phyloP scores from a whole-genome alignment of 1,140 invertebrate genomes.

The Aphelenchoides fujianensis region DNA sequence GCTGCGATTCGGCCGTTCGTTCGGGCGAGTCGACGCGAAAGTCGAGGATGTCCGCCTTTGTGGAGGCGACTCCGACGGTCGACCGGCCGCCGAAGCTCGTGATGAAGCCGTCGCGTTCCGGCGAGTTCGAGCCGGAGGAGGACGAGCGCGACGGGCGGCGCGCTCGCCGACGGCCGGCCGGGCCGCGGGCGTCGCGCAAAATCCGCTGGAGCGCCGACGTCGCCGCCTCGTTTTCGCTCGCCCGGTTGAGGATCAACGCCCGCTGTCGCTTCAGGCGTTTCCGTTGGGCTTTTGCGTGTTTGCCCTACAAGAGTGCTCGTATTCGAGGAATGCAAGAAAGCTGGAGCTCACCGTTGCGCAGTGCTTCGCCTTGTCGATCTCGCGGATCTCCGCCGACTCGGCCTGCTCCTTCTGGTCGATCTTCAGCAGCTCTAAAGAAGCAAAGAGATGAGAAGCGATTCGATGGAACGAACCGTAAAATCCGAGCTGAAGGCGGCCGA shows the following conservation, averaged over 20 bases:
- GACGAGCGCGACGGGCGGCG: background rate
- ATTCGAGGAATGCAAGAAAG: no score
- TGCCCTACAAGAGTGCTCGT: constrained; percentile 45
- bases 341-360: no score
- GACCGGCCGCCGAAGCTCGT: background rate
- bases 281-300: constrained; percentile 54
- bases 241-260: constrained; percentile 41
- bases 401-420: constrained; percentile 49
- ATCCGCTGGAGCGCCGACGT: constrained; percentile 53
- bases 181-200: constrained; percentile 25
- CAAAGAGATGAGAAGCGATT: background rate
- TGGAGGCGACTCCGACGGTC: background rate
- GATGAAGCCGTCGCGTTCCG: background rate
- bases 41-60: no score
- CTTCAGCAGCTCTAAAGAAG: constrained; percentile 34
- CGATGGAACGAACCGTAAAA: background rate
- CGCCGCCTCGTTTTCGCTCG: constrained; percentile 55
- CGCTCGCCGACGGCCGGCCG: background rate
- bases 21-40: background rate
- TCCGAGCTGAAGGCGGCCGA: no score
- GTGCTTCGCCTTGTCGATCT: constrained; percentile 60
- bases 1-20: background rate
- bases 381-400: constrained; percentile 46
- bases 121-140: background rate
- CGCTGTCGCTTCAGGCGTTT: constrained; percentile 45